A percentile compares a stretch with the other conserved stretches of the same genome.
These are phyloP conservation scores for Pandemis corylana DNA, from an alignment of 2,888 invertebrate genomes.

Conservation along the genomic window DNA sequence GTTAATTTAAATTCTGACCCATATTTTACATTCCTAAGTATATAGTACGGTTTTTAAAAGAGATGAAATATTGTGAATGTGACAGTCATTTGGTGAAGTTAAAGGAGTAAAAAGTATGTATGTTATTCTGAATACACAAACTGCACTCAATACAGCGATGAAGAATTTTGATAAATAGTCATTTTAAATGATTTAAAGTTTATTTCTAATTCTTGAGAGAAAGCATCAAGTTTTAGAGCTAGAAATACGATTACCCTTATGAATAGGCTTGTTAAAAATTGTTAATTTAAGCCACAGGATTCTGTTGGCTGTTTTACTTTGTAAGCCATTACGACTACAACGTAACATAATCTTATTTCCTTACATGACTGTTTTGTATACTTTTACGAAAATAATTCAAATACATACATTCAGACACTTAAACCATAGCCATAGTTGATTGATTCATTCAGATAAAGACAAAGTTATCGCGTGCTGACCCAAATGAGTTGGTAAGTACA, in stretches of 20 bases:
- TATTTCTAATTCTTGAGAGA: no score
- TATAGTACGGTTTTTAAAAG: background rate
- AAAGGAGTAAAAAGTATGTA: background rate
- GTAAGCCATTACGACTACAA: no score
- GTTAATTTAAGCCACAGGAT: no score
- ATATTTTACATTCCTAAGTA: background rate
- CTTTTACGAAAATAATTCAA: background rate
- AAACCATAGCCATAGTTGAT: constrained; percentile 44
- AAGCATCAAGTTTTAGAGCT: no score
- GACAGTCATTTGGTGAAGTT: background rate
- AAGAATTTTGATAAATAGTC: no score
- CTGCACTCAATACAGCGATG: no score
- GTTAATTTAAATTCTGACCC: constrained; percentile 7
- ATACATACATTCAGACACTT: constrained; percentile 40
- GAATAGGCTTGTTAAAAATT: no score
- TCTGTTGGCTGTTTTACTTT: no score
- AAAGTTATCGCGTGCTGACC: constrained; percentile 55
- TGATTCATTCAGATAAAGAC: constrained; percentile 49
- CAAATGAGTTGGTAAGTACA: constrained; percentile 50
- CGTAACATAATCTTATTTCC: background rate
- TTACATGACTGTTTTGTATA: background rate
- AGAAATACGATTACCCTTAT: no score
- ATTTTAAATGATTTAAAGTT: no score
- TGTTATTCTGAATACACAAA: background rate
- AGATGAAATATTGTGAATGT: background rate